Percentiles rank a stretch among this genome's conserved stretches.
phyloP scores from a whole-genome alignment of 2,113 vertebrate species.

The Rafetus swinhoei region DNA sequence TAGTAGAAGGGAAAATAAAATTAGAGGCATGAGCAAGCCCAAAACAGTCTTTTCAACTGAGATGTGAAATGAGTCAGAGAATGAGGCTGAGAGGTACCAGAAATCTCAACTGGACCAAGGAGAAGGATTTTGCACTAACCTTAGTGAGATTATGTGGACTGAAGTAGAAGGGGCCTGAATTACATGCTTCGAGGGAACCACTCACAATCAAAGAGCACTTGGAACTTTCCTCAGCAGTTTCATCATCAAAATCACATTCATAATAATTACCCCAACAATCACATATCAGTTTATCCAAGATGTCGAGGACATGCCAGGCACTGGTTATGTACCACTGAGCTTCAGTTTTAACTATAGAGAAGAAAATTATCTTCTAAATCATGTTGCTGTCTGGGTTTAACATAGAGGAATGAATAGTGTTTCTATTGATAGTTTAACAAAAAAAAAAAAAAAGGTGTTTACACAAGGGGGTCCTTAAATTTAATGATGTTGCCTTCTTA shows the following conservation, averaged over 20 bases:
- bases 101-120: background rate
- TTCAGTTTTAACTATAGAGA: slow-evolving; percentile 13
- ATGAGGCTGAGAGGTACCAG: background rate
- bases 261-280: background rate
- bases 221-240: background rate
- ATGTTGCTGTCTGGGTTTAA: slow-evolving; percentile 15
- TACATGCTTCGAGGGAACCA: background rate
- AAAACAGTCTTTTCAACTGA: background rate
- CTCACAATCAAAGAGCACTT: background rate
- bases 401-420: slow-evolving; percentile 54
- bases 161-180: background rate
- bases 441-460: slow-evolving; percentile 58
- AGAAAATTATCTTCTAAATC: background rate
- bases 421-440: slow-evolving; percentile 42
- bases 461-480: background rate
- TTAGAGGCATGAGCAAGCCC: background rate
- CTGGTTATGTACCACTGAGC: background rate
- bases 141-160: background rate
- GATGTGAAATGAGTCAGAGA: background rate
- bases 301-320: background rate
- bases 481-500: slow-evolving; percentile 27
- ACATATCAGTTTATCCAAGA: background rate
- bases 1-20: background rate
- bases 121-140: background rate
- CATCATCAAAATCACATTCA: background rate